phyloP scores from a whole-genome alignment of 2,888 invertebrate species.

The Aelia acuminata region DNA sequence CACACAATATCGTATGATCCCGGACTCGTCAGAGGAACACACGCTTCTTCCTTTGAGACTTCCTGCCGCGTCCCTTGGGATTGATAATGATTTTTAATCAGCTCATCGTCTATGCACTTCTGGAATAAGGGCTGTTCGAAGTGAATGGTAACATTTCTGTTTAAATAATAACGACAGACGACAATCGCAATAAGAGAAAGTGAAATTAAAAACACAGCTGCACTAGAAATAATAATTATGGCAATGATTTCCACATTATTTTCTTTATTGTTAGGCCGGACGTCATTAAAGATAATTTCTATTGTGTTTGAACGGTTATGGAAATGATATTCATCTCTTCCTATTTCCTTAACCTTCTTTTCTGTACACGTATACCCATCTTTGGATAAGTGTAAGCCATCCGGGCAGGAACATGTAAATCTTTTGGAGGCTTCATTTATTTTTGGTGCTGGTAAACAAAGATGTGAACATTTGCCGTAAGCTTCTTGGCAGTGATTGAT shows the following conservation, averaged over 20 bases:
- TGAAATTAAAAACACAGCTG: slow-evolving; percentile 75
- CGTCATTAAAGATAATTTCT: slow-evolving; percentile 72
- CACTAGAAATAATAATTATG: slow-evolving; percentile 81
- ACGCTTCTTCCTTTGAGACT: slow-evolving; percentile 91
- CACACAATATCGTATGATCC: slow-evolving; percentile 86
- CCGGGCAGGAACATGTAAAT: slow-evolving; percentile 91
- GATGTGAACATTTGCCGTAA: slow-evolving; percentile 88
- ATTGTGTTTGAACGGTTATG: slow-evolving; percentile 83
- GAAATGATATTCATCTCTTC: slow-evolving; percentile 64
- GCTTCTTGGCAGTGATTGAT: slow-evolving; percentile 89
- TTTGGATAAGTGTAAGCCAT: slow-evolving; percentile 81
- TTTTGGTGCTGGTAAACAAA: slow-evolving; percentile 92
- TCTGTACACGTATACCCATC: slow-evolving; percentile 72
- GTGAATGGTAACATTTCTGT: slow-evolving; percentile 94
- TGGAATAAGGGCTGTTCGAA: slow-evolving; percentile 99
- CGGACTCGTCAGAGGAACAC: slow-evolving; percentile 85
- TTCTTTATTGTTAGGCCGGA: slow-evolving; percentile 59
- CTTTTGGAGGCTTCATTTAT: slow-evolving; percentile 83
- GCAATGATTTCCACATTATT: slow-evolving; percentile 69
- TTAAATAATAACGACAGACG: slow-evolving; percentile 87
- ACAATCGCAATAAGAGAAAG: slow-evolving; percentile 80
- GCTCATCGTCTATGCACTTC: slow-evolving; percentile 94
- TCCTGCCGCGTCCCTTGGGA: slow-evolving; percentile 84
- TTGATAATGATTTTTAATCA: slow-evolving; percentile 86
- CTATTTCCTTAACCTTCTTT: neutral